Evolutionary conservation across 2,888 invertebrate genomes (phyloP), one percentile per base, ranked within the genome.

Genomic region (Nomada goodeniana): DNA sequence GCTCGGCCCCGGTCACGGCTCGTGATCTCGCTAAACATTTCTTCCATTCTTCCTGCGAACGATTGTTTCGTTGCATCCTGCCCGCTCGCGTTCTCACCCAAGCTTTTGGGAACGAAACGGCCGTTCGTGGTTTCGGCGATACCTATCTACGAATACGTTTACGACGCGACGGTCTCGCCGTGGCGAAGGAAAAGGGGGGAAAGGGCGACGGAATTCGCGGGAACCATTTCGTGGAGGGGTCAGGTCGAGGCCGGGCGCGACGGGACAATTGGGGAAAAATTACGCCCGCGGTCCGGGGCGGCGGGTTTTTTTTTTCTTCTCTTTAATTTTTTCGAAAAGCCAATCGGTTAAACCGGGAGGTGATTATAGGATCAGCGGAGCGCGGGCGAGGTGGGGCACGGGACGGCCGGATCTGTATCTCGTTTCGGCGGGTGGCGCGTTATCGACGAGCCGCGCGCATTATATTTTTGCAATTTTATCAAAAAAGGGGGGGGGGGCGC

Each of bases 11-110:
- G 88, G 91, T 91, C 90, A 92, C 91, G 91, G 91, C 69, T 85
- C 89, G 89, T 91, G 91, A 87, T 84, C 89, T 86, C 84, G 86
- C 89, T 89, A 84, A 90, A 91, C 87, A 89, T 88, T 90, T 89
- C 86, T 82, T 81, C 82, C 86, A 83, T 83, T 89, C 89, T 89
- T 90, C 88, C 90, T 89, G 88, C 84, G 89, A 86, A 85, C 91
- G 88, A 92, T 92, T 92, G 92, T 92, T 91, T 90, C 91, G 88
- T 89, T 85, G 91, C 90, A 91, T 92, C 91, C 91, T 92, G 91
- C 86, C 89, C 80, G 78, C 83, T 71, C 64, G 59, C 84, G 84
- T 87, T 89, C 91, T 90, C 90, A 88, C 91, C 89, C 90, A 88
- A 83, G 78, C 63, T 84, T 47, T 86, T 67, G 89, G 83, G 83